A percentile compares a stretch with the other conserved stretches of the same genome.
Evolutionary conservation across 2,888 invertebrate species (phyloP).

Genomic region (Drosophila koepferae): DNA sequence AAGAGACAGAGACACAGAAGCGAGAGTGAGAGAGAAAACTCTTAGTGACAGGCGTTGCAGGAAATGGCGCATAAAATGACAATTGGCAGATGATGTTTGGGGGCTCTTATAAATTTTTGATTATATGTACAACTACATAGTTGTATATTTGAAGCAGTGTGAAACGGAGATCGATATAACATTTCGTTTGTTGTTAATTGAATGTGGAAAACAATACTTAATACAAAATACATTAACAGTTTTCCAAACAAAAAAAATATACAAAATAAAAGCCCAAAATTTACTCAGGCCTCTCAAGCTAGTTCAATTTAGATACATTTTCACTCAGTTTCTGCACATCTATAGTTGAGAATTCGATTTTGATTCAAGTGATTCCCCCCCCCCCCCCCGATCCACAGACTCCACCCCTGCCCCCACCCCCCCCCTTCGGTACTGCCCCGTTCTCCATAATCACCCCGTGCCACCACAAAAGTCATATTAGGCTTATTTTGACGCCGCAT

Average conservation of each 20-base stretch:
- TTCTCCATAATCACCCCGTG: too few relatives aligned
- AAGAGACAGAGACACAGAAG: background rate
- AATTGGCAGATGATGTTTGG: constrained; percentile 75
- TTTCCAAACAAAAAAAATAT: constrained; percentile 12
- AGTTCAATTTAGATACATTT: constrained; percentile 19
- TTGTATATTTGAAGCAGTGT: constrained; percentile 9
- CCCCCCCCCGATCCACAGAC: too few relatives aligned
- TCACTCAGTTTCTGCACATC: constrained; percentile 3
- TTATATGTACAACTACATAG: constrained; percentile 14
- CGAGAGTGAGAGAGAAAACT: background rate
- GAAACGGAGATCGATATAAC: constrained; percentile 57
- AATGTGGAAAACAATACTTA: constrained; percentile 12
- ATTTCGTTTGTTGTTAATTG: constrained; percentile 53
- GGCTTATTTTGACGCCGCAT: too few relatives aligned
- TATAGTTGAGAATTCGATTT: background rate
- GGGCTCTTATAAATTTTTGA: constrained; percentile 42
- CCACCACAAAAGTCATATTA: too few relatives aligned
- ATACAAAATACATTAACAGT: constrained; percentile 32
- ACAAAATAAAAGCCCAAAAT: constrained; percentile 43
- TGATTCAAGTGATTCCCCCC: constrained; percentile 14
- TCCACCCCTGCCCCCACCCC: too few relatives aligned
- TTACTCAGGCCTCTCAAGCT: constrained; percentile 9
- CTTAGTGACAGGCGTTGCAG: constrained; percentile 31
- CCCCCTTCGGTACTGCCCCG: too few relatives aligned
- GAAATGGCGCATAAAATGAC: constrained; percentile 78